Conservation (phyloP, 2,113 vertebrate genomes). For the Gobius niger region DNA sequence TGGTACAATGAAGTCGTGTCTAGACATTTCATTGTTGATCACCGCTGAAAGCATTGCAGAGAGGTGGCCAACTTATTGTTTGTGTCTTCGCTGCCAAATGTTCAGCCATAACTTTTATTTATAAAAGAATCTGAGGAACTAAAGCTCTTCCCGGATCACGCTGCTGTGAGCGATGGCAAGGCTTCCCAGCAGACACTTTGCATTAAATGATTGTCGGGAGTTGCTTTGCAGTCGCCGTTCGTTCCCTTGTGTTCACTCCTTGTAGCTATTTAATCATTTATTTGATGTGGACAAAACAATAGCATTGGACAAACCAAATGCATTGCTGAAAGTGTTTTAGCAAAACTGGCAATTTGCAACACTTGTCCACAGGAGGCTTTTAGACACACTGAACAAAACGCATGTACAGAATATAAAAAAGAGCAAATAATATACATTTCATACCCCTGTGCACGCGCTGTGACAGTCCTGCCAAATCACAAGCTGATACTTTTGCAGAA, state of each 20-base stretch:
- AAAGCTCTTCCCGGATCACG: constrained; percentile 16
- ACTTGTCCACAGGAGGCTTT: no score
- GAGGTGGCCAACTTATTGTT: constrained; percentile 57
- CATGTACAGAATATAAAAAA: no score
- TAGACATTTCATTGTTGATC: constrained; percentile 48
- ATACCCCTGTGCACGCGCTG: no score
- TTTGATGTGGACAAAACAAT: background rate
- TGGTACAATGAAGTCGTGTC: constrained; percentile 60
- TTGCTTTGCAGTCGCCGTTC: background rate
- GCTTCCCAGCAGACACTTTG: background rate
- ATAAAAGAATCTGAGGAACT: constrained; percentile 29
- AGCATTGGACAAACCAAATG: background rate
- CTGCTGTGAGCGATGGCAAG: constrained; percentile 21
- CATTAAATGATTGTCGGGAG: background rate
- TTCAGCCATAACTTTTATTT: constrained; percentile 51
- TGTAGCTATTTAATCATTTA: background rate
- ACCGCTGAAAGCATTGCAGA: constrained; percentile 53
- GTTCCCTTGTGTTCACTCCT: no score
- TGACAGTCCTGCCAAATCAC: no score
- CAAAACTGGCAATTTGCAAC: no score
- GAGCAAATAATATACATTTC: no score
- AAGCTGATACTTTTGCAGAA: no score
- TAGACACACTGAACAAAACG: no score
- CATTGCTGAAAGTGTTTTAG: background rate
- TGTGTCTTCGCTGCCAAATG: constrained; percentile 50